phyloP scores from a whole-genome alignment of 2,888 invertebrate species.

The Scaptomyza reducta region DNA sequence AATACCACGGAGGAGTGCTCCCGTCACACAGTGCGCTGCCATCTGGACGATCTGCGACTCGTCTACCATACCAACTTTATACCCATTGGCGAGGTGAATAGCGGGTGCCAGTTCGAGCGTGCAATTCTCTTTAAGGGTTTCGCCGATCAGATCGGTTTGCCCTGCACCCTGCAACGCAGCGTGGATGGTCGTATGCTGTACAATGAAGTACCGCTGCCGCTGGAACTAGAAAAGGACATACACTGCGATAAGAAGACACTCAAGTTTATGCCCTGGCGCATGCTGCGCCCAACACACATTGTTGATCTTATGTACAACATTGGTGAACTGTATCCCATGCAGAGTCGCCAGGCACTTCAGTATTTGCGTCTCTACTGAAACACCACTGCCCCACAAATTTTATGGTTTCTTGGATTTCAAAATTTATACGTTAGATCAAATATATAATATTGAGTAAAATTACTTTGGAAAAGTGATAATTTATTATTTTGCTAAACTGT shows the following conservation, averaged over 20 bases:
- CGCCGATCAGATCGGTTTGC: constrained; percentile 87
- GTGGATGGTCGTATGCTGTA: constrained; percentile 86
- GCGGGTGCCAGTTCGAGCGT: constrained; percentile 87
- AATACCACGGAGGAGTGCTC: constrained; percentile 85
- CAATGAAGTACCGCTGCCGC: constrained; percentile 87
- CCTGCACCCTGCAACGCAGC: constrained; percentile 86
- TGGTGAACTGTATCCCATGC: constrained; percentile 80
- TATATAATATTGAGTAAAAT: constrained; percentile 4
- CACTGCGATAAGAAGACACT: constrained; percentile 77
- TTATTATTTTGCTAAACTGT: background rate
- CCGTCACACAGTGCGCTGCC: constrained; percentile 83
- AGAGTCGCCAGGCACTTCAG: constrained; percentile 79
- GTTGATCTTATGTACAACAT: constrained; percentile 86
- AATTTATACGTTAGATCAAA: constrained; percentile 24
- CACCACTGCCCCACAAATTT: background rate
- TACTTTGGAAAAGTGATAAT: background rate
- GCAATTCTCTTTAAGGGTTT: constrained; percentile 88
- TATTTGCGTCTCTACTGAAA: constrained; percentile 73
- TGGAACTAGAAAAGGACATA: constrained; percentile 66
- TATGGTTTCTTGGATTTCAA: constrained; percentile 4
- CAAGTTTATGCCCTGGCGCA: constrained; percentile 85
- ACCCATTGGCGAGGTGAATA: constrained; percentile 86
- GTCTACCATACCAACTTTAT: constrained; percentile 85
- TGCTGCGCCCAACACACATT: constrained; percentile 87
- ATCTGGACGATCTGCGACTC: constrained; percentile 85